These are phyloP conservation scores for Drosophila arawakana DNA, from an alignment of 1,140 invertebrate genomes.

Conservation along the genomic window DNA sequence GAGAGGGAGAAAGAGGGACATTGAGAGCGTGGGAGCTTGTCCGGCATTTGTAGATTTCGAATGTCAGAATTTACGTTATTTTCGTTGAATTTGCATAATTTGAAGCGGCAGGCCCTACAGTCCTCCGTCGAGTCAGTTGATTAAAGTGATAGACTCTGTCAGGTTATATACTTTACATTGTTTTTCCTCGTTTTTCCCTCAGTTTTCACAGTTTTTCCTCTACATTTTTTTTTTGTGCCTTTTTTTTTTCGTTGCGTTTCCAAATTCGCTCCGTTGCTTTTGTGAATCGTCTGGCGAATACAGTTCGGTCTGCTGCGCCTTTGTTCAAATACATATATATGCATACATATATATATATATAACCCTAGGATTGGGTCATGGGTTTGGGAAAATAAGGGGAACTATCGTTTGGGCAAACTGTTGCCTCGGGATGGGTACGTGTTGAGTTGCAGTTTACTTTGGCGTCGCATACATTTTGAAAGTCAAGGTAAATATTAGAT, in stretches of 20 bases:
- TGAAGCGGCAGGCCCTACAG: slow-evolving; percentile 41
- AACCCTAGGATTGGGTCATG: not conserved
- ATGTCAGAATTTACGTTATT: slow-evolving; percentile 75
- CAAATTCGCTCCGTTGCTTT: slow-evolving; percentile 29
- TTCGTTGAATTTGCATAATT: slow-evolving; percentile 81
- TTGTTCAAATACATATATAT: slow-evolving; percentile 57
- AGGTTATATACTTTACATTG: slow-evolving; percentile 18
- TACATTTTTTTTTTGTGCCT: slow-evolving; percentile 5
- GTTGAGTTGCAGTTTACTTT: slow-evolving; percentile 74
- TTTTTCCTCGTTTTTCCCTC: slow-evolving; percentile 15
- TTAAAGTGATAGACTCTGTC: slow-evolving; percentile 74
- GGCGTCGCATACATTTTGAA: slow-evolving; percentile 62
- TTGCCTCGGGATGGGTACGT: slow-evolving; percentile 26
- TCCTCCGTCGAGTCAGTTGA: slow-evolving; percentile 60
- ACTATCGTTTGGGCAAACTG: not conserved
- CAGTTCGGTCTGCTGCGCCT: slow-evolving; percentile 63
- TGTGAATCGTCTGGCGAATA: slow-evolving; percentile 47
- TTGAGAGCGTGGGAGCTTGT: not conserved
- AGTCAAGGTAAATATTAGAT: slow-evolving; percentile 83
- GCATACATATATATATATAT: slow-evolving; percentile 2
- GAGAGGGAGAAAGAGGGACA: not conserved
- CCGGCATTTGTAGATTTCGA: slow-evolving; percentile 59
- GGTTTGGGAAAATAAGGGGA: not conserved
- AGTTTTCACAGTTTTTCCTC: slow-evolving; percentile 12
- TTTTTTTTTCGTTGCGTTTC: slow-evolving; percentile 13